phyloP scores from a whole-genome alignment of 2,113 vertebrate species.

The Pholis gunnellus region DNA sequence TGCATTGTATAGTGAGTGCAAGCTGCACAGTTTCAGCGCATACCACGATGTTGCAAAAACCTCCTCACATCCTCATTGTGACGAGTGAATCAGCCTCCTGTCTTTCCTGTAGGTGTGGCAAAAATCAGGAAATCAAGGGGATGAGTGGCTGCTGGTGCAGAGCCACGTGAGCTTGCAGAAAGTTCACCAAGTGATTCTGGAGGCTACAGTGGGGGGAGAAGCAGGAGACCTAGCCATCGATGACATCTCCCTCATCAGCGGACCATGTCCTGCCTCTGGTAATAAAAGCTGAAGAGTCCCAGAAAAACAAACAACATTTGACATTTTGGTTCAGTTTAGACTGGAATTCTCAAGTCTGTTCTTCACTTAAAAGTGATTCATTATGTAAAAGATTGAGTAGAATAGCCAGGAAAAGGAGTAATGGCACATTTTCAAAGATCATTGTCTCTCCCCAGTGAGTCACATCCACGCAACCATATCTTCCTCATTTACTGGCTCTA shows the following conservation, averaged over 20 bases:
- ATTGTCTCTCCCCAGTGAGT: background rate
- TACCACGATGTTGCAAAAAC: constrained; percentile 67
- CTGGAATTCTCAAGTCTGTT: background rate
- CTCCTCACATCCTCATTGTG: constrained; percentile 77
- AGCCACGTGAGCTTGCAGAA: constrained; percentile 72
- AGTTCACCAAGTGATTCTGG: constrained; percentile 80
- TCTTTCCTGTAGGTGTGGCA: constrained; percentile 83
- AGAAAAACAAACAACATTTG: background rate
- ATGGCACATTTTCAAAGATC: background rate
- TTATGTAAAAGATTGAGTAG: background rate
- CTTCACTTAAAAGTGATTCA: background rate
- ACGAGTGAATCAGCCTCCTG: constrained; percentile 63
- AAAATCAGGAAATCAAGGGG: constrained; percentile 74
- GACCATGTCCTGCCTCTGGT: constrained; percentile 78
- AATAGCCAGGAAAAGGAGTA: background rate
- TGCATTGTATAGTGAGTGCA: constrained; percentile 37
- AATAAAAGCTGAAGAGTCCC: constrained; percentile 21
- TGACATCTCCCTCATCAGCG: constrained; percentile 73
- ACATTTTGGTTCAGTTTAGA: background rate
- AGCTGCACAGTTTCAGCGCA: constrained; percentile 52
- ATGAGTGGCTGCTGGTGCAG: constrained; percentile 76
- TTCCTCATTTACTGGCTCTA: background rate
- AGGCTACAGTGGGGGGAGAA: constrained; percentile 80
- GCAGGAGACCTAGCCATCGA: constrained; percentile 83
- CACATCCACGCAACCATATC: background rate